These are phyloP conservation scores for Lonchura striata DNA, from an alignment of 2,113 vertebrate species.

Conservation along the genomic window DNA sequence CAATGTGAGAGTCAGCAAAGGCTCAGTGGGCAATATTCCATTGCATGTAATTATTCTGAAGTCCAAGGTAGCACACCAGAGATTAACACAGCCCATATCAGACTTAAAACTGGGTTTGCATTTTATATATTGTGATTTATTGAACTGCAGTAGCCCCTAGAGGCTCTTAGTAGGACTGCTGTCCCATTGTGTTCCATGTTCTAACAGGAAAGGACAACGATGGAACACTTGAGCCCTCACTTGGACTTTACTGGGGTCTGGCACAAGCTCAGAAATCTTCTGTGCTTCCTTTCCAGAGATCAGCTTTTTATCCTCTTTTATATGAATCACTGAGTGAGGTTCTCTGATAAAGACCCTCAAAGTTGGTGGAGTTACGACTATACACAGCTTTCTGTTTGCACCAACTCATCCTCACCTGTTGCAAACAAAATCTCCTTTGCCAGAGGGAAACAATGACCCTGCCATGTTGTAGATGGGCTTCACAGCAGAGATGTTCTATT, in stretches of 20 bases:
- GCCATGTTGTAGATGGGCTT: not conserved
- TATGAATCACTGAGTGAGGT: not conserved
- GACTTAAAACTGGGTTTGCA: not conserved
- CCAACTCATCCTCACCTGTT: not conserved
- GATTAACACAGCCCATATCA: not conserved
- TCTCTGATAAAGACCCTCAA: not conserved
- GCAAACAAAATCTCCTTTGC: not conserved
- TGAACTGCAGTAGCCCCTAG: slow-evolving; percentile 52
- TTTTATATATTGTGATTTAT: slow-evolving; percentile 25
- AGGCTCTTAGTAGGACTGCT: slow-evolving; percentile 41
- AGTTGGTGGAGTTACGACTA: not conserved
- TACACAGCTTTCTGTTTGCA: not conserved
- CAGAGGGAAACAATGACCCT: not conserved
- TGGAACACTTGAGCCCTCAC: not conserved
- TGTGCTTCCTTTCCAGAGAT: not conserved
- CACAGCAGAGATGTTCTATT: not conserved
- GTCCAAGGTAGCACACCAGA: not conserved
- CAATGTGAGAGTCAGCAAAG: not conserved
- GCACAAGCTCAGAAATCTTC: not conserved
- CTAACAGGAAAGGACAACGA: not conserved
- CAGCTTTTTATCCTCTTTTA: not conserved
- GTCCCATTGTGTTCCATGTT: not conserved
- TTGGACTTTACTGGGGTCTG: not conserved
- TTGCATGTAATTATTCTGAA: not conserved
- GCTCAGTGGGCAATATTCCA: not conserved